Evolutionary conservation across 2,113 vertebrate genomes (phyloP), one percentile per base, ranked within the genome.

Genomic region (Phylloscopus whistleri): DNA sequence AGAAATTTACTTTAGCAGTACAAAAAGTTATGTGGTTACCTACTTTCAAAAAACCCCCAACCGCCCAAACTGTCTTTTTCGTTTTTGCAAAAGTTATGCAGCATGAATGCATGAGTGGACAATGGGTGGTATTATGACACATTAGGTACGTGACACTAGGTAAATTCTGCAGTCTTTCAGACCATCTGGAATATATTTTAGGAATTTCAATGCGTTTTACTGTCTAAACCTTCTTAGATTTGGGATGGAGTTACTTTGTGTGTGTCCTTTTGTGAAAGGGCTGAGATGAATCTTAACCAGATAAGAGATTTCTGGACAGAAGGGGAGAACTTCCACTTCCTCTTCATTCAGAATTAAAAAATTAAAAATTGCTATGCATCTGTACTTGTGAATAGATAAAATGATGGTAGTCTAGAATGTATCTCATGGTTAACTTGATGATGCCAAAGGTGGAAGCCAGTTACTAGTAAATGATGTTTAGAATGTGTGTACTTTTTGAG

Each of bases 61-160:
- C 64, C 15, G 46, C 14, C 37, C 55, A 53, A 58, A 18, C 2
- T 11, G 39, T 27, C 27, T 33, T 78, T 53, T 35, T 70, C 10
- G 1, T 31, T 31, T 69, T 35, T 39, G 20, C 10, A 11, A 5
- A 82, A 66, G 41, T 63, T 7, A 28, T 24, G 5, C 6, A 41
- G 8, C 0, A 0, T 63, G 17, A 52, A 78, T 28, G 22, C 30
- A 17, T 0, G 3, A 52, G 31, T 48, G 52, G 53, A 37, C n/a
- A 56, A 5, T 27, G 35, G 24, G 19, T n/a, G 52, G 28, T 33
- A 58, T 37, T 35, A 48, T n/a, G 30, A 27, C 6, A 16, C 8
- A 13, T 46, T 28, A 39, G 3, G 53, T 82, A 18, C 31, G 9
- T 13, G 18, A 52, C 35, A 52, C 13, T 46, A 51, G n/a, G 20